Percentiles rank a stretch among this genome's conserved stretches.
These are phyloP conservation scores for Pseudochaenichthys georgianus DNA, from an alignment of 2,797 vertebrate species.

Conservation along the genomic window DNA sequence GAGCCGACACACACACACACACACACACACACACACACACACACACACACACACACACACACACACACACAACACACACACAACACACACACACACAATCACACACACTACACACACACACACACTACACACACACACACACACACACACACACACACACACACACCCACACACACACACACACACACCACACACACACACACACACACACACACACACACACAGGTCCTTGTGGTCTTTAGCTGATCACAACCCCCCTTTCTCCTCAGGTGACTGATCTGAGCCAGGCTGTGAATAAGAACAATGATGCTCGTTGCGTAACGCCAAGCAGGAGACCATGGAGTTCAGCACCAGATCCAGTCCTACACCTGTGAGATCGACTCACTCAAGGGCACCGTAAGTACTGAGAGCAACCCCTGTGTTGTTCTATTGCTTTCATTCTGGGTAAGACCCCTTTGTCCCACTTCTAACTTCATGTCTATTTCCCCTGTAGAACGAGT, in stretches of 20 bases:
- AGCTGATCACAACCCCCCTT: not conserved
- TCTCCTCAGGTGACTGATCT: constrained; percentile 91
- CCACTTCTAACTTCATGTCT: not conserved
- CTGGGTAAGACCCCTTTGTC: not conserved
- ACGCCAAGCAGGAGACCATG: constrained; percentile 95
- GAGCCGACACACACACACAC: not conserved
- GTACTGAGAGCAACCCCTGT: constrained; percentile 54
- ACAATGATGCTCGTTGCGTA: constrained; percentile 92
- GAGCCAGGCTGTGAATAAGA: constrained; percentile 96
- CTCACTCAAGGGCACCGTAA: constrained; percentile 97
- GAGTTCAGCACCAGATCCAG: constrained; percentile 98
- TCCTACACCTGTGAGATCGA: constrained; percentile 99
- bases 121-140: not conserved
- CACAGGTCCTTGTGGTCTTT: no score
- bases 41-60: not conserved
- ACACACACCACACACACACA: not conserved
- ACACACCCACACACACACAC: not conserved
- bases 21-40: not conserved
- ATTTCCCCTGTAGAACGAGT: constrained; percentile 87
- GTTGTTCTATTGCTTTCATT: not conserved
- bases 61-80: no score
- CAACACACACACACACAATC: no score
- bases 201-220: not conserved
- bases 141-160: constrained; percentile 2
- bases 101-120: no score